Base-by-base conservation (phyloP, 92 coral and sea anemone genomes). In the Parazoanthus atlanticus region DNA sequence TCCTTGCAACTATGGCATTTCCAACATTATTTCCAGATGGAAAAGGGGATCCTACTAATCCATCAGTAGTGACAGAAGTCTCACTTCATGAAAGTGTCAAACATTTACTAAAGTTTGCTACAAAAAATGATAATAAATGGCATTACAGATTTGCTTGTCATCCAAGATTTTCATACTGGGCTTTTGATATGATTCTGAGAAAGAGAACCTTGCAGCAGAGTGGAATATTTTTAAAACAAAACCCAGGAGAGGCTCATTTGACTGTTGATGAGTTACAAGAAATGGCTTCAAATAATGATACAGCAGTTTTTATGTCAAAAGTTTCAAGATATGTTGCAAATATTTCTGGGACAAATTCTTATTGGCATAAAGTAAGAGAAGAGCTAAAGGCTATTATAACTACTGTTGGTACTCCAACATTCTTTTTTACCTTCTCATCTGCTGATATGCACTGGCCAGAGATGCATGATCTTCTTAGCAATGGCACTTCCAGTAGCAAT, bases 351-450 rank as follows among this genome's bases (percentile, higher is more conserved):
- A 58, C 67, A 58, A 58, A 58, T 58, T 58, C 67, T 58, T 58
- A 58, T 58, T 58, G 67, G 67, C 67, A 58, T 58, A 58, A 58
- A 36, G 38, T 36, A 36, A 36, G 38, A 36, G 38, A 36, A 36
- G 38, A 36, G 38, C 38, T 36, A 36, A 36, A 36, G 38, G 38
- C 38, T 36, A 0, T 36, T 36, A 36, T 36, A 58, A 91, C 92
- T 17, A 91, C 52, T 85, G 91, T 81, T 80, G 96, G 94, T 74
- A 76, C 88, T 47, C 96, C 96, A 89, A 91, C 94, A 82, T 72
- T 93, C 85, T 93, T 93, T 66, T 93, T 93, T 71, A 93, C 95
- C 10, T 91, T 93, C 86, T 93, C 95, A 61, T 91, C 95, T 23
- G 95, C 95, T 85, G 95, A 91, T 76, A 58, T 58, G 67, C 67